Base-by-base conservation (phyloP, 2,888 invertebrate species). In the Muschampia plurimacula region DNA sequence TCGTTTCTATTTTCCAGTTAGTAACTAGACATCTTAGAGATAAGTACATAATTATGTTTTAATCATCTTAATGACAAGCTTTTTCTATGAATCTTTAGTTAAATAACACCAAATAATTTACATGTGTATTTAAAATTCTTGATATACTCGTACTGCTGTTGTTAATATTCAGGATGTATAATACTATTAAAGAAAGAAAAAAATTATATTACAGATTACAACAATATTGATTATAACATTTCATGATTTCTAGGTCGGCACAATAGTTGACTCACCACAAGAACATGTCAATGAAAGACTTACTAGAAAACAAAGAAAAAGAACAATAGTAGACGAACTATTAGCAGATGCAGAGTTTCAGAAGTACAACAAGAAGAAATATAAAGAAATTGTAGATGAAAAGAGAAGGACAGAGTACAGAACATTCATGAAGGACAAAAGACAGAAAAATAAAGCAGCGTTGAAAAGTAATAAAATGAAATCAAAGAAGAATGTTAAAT, bases 321-420 rank as follows among this genome's bases (percentile, higher is more conserved):
- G 96, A 73, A 98, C 98, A 0, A 95, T 99, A 82, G 99, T 99
- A 0, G 99, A 99, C 78, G 99, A 99, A 84, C 95, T 99, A 2
- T 89, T 99, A 84, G 97, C 97, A 0, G 98, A 99, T 93, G 97
- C 97, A 0, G 96, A 98, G 78, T 97, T 98, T 85, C 96, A 96
- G 77, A 96, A 96, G 83, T 97, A 96, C 79, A 97, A 97, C 80
- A 98, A 97, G 85, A 96, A 96, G 79, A 97, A 97, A 87, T 97
- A 96, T 83, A 96, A 96, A 74, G 97, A 97, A 84, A 97, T 97
- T 49, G 95, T 97, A 49, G 96, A 96, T 74, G 96, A 96, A 63
- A 96, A 96, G 81, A 95, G 96, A 72, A 96, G 96, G 82, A 94
- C 95, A 6, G 95, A 96, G 75, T 96, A 96, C 79, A 97, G 96